A percentile compares a stretch with the other conserved stretches of the same genome.
phyloP scores from a whole-genome alignment of 1,140 invertebrate species.

The Belonocnema kinseyi region DNA sequence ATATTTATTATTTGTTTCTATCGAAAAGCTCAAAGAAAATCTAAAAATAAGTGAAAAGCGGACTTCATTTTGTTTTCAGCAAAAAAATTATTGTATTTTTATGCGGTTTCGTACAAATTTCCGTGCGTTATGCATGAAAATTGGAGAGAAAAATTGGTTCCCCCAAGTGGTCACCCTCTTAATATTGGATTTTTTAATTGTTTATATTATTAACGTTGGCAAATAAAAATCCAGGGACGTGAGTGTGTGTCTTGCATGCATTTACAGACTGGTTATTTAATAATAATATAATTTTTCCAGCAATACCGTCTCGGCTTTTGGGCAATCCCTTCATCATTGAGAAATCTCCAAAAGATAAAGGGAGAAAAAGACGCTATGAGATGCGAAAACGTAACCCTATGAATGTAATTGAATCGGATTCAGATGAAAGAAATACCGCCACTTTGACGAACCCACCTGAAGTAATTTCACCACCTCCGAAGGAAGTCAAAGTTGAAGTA shows the following conservation, averaged over 20 bases:
- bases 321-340: background rate
- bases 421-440: background rate
- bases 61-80: too few relatives aligned
- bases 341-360: background rate
- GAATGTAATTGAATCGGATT: background rate
- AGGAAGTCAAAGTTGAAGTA: background rate
- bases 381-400: background rate
- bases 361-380: slow-evolving; percentile 14
- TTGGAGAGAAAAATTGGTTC: too few relatives aligned
- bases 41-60: too few relatives aligned
- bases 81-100: too few relatives aligned
- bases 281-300: slow-evolving; percentile 2
- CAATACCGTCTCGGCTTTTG: slow-evolving; percentile 10
- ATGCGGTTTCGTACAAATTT: too few relatives aligned
- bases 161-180: too few relatives aligned
- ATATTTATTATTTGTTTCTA: background rate
- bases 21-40: too few relatives aligned
- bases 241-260: too few relatives aligned
- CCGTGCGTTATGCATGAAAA: too few relatives aligned
- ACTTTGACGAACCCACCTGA: background rate
- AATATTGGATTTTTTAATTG: too few relatives aligned
- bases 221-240: too few relatives aligned
- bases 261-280: background rate
- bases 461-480: background rate
- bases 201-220: too few relatives aligned